phyloP scores from a whole-genome alignment of 2,113 vertebrate genomes.

The Piprites chloris region DNA sequence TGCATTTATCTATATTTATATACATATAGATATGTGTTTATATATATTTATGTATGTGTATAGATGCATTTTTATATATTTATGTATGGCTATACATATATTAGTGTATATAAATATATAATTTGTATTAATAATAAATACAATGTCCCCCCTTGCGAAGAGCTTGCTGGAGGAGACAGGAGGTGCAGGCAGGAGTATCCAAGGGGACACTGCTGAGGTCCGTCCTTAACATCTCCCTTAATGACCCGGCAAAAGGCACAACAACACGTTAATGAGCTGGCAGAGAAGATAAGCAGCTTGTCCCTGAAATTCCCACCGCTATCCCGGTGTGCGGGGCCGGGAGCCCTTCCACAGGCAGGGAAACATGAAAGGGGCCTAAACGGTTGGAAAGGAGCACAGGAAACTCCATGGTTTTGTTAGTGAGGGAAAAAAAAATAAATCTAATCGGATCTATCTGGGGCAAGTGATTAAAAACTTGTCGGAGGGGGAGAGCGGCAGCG shows the following conservation, averaged over 20 bases:
- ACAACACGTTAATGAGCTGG: slow-evolving; percentile 16
- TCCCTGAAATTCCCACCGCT: not conserved
- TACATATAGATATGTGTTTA: not conserved
- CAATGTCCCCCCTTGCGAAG: not conserved
- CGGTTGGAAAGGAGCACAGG: not conserved
- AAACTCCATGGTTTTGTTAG: not conserved
- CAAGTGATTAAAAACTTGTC: not conserved
- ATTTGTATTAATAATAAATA: no score
- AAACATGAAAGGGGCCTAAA: not conserved
- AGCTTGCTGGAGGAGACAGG: not conserved
- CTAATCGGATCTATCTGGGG: not conserved
- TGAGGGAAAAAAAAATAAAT: not conserved
- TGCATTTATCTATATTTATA: not conserved
- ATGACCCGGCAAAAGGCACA: not conserved
- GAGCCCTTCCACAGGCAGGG: not conserved
- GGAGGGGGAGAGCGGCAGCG: not conserved
- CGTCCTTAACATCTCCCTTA: not conserved
- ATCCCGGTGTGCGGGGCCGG: not conserved
- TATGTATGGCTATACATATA: no score
- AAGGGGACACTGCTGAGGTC: not conserved
- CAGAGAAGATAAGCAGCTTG: slow-evolving; percentile 6
- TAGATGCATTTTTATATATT: not conserved
- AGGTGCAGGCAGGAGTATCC: not conserved
- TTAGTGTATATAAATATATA: not conserved
- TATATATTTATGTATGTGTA: no score